A percentile compares a stretch with the other conserved stretches of the same genome.
These are phyloP conservation scores for Calameuta idolon DNA, from an alignment of 2,888 invertebrate species.

Conservation along the genomic window DNA sequence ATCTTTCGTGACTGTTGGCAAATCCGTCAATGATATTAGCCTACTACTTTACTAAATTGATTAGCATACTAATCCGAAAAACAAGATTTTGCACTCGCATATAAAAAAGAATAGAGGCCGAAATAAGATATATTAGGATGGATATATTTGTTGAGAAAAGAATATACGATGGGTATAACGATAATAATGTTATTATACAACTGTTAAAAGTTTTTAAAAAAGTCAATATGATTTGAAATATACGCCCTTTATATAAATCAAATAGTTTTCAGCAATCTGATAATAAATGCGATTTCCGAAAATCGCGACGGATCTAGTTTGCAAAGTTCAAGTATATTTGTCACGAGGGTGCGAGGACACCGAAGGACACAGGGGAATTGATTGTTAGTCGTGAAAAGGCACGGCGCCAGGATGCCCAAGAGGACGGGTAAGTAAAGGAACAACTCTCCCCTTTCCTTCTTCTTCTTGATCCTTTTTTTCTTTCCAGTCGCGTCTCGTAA, in stretches of 20 bases:
- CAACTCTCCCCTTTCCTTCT: neutral
- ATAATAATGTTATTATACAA: neutral
- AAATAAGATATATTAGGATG: no score
- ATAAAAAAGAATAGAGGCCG: no score
- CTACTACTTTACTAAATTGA: no score
- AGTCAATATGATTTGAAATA: neutral
- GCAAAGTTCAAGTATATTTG: neutral
- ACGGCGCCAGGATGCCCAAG: neutral
- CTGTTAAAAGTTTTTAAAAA: neutral
- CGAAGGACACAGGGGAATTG: neutral
- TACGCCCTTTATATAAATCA: neutral
- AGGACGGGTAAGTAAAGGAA: neutral
- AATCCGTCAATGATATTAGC: no score
- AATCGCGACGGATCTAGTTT: neutral
- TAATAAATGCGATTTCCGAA: neutral
- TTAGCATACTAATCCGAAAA: no score
- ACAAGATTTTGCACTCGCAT: no score
- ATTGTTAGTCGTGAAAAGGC: neutral
- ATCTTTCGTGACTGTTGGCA: no score
- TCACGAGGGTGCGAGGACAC: neutral
- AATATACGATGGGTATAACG: neutral
- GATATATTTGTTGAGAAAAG: no score
- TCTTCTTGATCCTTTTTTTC: neutral
- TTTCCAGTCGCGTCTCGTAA: neutral
- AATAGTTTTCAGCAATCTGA: neutral